Evolutionary conservation across 2,888 invertebrate genomes (phyloP).

Genomic region (Hypercompe scribonia): DNA sequence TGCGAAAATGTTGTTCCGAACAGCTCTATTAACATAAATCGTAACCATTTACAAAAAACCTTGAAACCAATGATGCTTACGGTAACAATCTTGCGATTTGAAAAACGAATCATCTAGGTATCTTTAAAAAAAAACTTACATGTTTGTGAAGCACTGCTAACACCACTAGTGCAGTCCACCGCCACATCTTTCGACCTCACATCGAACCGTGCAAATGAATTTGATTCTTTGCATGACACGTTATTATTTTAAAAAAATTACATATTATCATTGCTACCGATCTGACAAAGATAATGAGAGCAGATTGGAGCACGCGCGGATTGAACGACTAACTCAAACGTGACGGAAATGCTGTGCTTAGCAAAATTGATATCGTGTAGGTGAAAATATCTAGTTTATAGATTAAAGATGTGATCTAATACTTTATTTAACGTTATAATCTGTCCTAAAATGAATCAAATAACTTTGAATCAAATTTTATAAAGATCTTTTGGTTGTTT

Average conservation of each 20-base stretch:
- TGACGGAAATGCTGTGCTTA: constrained; percentile 43
- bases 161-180: constrained; percentile 34
- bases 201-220: constrained; percentile 51
- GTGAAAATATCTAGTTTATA: constrained; percentile 52
- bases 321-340: constrained; percentile 40
- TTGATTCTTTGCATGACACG: constrained; percentile 12
- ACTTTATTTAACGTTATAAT: neutral
- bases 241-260: constrained; percentile 36
- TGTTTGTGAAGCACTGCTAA: constrained; percentile 38
- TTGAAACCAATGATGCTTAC: neutral
- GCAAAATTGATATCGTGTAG: constrained; percentile 36
- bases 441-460: neutral
- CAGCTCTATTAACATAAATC: neutral
- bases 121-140: constrained; percentile 42
- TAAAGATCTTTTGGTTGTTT: neutral
- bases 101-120: too few relatives aligned
- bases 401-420: constrained; percentile 31
- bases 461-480: neutral
- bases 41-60: too few relatives aligned
- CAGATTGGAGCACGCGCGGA: constrained; percentile 34
- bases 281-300: constrained; percentile 30
- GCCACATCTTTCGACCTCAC: constrained; percentile 55
- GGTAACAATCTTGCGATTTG: neutral
- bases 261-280: constrained; percentile 31
- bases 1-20: neutral